phyloP scores from a whole-genome alignment of 2,113 vertebrate genomes.

The Petaurus breviceps region DNA sequence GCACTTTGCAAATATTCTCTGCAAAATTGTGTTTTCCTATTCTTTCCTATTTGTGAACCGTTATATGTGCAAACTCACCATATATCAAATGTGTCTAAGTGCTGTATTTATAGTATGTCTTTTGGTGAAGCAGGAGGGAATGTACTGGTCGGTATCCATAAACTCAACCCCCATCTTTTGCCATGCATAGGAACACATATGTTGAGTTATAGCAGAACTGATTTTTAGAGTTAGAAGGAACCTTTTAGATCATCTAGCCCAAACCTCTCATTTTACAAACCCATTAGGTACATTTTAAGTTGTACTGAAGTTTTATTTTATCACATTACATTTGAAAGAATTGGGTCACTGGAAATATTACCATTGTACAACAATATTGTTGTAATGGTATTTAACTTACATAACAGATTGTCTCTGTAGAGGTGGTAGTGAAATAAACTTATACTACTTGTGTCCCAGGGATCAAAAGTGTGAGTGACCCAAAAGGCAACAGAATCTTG shows the following conservation, averaged over 20 bases:
- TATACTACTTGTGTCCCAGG: neutral
- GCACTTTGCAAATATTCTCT: neutral
- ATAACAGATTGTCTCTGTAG: neutral
- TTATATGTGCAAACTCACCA: neutral
- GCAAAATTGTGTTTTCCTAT: neutral
- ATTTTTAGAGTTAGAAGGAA: neutral
- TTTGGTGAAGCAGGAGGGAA: neutral
- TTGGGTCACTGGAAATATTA: conserved; percentile 1
- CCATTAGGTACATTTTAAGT: neutral
- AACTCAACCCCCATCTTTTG: neutral
- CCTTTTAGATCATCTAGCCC: neutral
- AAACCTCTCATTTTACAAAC: neutral
- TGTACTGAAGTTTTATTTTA: conserved; percentile 31
- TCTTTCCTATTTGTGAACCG: neutral
- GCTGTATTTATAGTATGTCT: neutral
- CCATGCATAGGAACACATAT: neutral
- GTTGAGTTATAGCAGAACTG: neutral
- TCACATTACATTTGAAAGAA: conserved; percentile 11
- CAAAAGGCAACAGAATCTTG: neutral
- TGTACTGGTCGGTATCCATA: neutral
- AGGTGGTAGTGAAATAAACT: neutral
- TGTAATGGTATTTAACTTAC: neutral
- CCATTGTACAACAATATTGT: neutral
- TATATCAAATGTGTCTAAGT: neutral
- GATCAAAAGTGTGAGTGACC: neutral